Evolutionary conservation across 2,113 vertebrate genomes (phyloP), one percentile per base, ranked within the genome.

Genomic region (Melospiza georgiana): DNA sequence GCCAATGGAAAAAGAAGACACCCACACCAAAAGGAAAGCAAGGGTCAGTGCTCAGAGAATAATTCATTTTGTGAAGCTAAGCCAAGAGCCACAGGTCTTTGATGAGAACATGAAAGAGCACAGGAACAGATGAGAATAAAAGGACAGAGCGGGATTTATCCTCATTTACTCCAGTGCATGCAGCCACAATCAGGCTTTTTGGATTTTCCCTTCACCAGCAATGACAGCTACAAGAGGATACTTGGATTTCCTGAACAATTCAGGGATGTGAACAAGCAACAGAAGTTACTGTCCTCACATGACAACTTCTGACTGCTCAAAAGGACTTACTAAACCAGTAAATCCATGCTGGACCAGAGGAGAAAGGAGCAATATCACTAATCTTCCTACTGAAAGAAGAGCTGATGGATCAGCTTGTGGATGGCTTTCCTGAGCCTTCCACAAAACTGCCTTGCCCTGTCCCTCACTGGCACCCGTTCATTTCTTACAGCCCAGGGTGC

Each of bases 101-200:
- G 72, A 96, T 86, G 88, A 78, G n/a, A 84, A 94, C 55, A 95
- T 85, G 55, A 91, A 94, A 90, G 75, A 63, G 67, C 2, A 4
- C 27, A 66, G 62, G 43, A 74, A 27, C 49, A 78, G 73, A 52
- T 14, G 80, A 86, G 58, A 92, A 81, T 27, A 77, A 72, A 90
- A 79, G 76, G 39, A 72, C 30, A 68, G 66, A 35, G 52, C 37
- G 51, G 54, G n/a, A 72, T 78, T 93, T 77, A 71, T 92, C 57
- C 58, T 90, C 61, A 79, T 84, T 72, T 65, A 62, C 49, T 84
- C n/a, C 44, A 49, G 39, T 15, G 44, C 44, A n/a, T 5, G 30
- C 41, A 68, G 59, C 69, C 87, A 85, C 67, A 33, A 65, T 22
- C 52, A 37, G 37, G 46, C 41, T 88, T 88, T 74, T 48, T 59